These are phyloP conservation scores for Rhopalosiphum nymphaeae DNA, from an alignment of 2,888 invertebrate species.

Conservation along the genomic window DNA sequence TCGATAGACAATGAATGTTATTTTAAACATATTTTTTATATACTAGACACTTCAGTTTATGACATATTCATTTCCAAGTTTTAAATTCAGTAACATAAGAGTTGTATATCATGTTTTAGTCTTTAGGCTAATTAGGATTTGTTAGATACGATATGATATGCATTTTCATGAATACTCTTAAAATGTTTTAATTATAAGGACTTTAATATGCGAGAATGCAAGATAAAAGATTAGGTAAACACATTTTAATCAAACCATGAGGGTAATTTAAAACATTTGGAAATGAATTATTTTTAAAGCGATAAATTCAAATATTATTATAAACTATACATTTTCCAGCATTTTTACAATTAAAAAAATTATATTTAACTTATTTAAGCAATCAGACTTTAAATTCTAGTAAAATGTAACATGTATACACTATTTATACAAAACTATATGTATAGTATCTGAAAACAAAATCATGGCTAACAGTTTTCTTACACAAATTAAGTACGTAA, in stretches of 20 bases:
- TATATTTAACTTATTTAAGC: neutral
- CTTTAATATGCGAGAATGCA: neutral
- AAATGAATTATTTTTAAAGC: slow-evolving; percentile 21
- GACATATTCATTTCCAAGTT: neutral
- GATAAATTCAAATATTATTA: neutral
- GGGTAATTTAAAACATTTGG: slow-evolving; percentile 26
- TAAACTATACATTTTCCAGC: neutral
- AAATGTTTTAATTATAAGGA: slow-evolving; percentile 22
- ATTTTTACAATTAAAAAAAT: neutral
- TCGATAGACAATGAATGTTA: slow-evolving; percentile 20
- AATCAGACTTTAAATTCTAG: neutral
- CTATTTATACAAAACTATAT: neutral
- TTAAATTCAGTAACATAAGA: neutral
- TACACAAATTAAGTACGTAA: neutral
- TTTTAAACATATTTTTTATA: neutral
- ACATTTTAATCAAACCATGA: neutral
- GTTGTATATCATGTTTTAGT: neutral
- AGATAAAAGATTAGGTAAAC: neutral
- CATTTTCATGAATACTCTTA: neutral
- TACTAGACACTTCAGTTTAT: neutral
- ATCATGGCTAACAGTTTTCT: neutral
- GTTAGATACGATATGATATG: neutral
- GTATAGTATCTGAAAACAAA: neutral
- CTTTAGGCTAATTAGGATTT: neutral
- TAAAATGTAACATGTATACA: neutral